Base-by-base conservation (phyloP, 2,113 vertebrate genomes). In the Pachyramphus minor region DNA sequence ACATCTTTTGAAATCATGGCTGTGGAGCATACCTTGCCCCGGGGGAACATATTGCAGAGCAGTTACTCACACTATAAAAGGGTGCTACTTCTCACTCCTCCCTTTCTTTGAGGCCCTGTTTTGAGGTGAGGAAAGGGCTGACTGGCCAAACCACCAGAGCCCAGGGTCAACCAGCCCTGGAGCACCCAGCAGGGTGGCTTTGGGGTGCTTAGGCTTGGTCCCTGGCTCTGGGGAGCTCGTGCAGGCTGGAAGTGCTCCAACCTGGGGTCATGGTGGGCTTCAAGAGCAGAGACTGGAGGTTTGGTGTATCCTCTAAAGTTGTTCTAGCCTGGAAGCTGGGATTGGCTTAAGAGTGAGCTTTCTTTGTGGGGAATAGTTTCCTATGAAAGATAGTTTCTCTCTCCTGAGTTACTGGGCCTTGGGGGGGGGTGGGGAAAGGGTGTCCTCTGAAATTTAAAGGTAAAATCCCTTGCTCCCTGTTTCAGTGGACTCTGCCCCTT, bases 11-110 rank as follows among this genome's bases (percentile, higher is more conserved):
- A 95, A 97, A 95, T 30, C 52, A 4, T 15, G 11, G 60, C 27
- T 30, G 56, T 4, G 60, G 60, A 90, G 95, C 94, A 78, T 94
- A 45, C 94, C 91, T 84, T 93, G 88, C 92, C 88, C 74, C 2
- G 2, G 35, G 87, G 90, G 49, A 73, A 82, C 5, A 8, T 86
- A 82, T 27, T 75, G 86, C 86, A 64, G 92, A 84, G 95, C 88
- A 82, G 89, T 84, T 96, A 53, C 64, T 92, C 73, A 77, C 77
- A 53, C 58, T 52, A 50, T 56, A 79, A 92, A 86, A 90, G 64
- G 66, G 76, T 84, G 83, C 69, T 56, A 28, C 60, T 81, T 73
- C 93, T 81, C 56, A 1, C 86, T 84, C 83, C 83, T 93, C 73
- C 76, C 64, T 96, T 68, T 17, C 60, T 80, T 15, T 35, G 85